A percentile compares a stretch with the other conserved stretches of the same genome.
Conservation (phyloP, 2,888 invertebrate species). For the Agrotis segetum region DNA sequence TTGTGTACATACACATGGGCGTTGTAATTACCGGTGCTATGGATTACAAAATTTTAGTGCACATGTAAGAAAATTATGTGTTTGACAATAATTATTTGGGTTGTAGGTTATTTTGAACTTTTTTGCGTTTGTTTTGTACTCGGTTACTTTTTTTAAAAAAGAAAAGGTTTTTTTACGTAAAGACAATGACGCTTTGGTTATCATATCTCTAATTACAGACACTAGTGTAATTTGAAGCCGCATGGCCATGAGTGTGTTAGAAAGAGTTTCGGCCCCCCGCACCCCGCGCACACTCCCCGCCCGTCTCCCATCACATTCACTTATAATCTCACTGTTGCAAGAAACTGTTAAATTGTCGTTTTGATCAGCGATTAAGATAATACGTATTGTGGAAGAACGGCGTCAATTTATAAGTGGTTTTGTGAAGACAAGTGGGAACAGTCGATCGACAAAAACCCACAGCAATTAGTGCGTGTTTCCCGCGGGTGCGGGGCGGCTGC, state of each 20-base stretch:
- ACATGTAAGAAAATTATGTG: too few species aligned
- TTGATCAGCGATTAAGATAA: slow-evolving; percentile 67
- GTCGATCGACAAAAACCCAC: slow-evolving; percentile 63
- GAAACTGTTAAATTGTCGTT: slow-evolving; percentile 64
- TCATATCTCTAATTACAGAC: slow-evolving; percentile 17
- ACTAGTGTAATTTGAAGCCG: slow-evolving; percentile 25
- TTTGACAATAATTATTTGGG: too few species aligned
- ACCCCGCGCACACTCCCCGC: neutral
- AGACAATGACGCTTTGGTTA: slow-evolving; percentile 38
- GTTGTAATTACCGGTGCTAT: too few species aligned
- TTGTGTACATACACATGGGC: too few species aligned
- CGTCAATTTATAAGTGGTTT: slow-evolving; percentile 66
- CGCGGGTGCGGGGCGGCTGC: slow-evolving; percentile 47
- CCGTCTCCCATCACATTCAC: slow-evolving; percentile 50
- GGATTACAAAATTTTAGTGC: too few species aligned
- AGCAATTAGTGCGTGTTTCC: slow-evolving; percentile 70
- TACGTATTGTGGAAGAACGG: slow-evolving; percentile 61
- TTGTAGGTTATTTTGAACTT: too few species aligned
- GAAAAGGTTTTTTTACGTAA: slow-evolving; percentile 34
- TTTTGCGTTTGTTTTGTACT: too few species aligned
- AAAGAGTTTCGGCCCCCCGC: slow-evolving; percentile 43
- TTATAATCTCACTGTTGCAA: slow-evolving; percentile 48
- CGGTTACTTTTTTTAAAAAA: too few species aligned
- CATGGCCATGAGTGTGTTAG: slow-evolving; percentile 49
- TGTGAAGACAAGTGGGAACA: slow-evolving; percentile 65